Conservation (phyloP, 2,888 invertebrate genomes). For the Bimastos eiseni region DNA sequence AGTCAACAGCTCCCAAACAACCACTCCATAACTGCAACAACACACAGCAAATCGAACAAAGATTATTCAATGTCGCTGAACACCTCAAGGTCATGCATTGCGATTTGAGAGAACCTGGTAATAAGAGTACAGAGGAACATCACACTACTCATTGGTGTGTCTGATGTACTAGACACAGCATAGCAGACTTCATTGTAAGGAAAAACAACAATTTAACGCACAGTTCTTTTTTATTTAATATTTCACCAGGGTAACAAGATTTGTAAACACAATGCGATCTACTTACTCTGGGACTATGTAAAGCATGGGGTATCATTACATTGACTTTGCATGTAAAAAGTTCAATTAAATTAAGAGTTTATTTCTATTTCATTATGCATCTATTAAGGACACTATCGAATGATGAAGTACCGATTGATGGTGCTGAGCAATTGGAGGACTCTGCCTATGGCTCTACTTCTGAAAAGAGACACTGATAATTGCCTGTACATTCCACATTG, state of each 20-base stretch:
- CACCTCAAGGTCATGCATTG: background rate
- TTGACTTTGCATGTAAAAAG: background rate
- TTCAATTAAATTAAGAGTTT: background rate
- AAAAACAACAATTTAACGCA: background rate
- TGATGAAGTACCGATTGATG: no score
- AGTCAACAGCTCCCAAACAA: conserved; percentile 92
- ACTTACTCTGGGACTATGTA: background rate
- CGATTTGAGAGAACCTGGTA: background rate
- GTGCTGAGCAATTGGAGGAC: no score
- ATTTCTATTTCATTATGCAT: no score
- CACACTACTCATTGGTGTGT: background rate
- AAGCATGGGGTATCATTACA: background rate
- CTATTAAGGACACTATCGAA: no score
- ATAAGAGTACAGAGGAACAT: background rate
- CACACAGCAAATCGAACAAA: background rate
- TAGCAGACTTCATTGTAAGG: background rate
- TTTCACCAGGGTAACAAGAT: background rate
- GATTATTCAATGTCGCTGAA: background rate
- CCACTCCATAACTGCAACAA: conserved; percentile 78
- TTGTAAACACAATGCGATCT: conserved; percentile 13
- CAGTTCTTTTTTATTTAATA: background rate
- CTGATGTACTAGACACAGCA: background rate
- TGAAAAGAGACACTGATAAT: no score
- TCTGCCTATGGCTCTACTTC: no score
- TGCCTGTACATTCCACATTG: no score